A percentile compares a stretch with the other conserved stretches of the same genome.
These are phyloP conservation scores for Archips xylosteana DNA, from an alignment of 2,888 invertebrate species.

Conservation along the genomic window DNA sequence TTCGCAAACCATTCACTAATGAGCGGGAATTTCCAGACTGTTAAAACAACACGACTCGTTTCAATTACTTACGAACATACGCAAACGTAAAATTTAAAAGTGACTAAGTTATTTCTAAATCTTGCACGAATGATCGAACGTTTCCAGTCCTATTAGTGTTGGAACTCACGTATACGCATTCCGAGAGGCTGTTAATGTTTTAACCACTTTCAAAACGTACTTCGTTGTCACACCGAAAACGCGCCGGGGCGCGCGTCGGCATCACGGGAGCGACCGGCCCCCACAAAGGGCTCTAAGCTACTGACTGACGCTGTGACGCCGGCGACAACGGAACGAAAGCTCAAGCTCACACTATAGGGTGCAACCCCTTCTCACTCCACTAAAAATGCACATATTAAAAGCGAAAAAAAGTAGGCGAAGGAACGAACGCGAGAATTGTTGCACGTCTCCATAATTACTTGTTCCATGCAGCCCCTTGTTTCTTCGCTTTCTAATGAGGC, in stretches of 20 bases:
- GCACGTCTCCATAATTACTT: constrained; percentile 60
- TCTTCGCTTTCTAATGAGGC: constrained; percentile 56
- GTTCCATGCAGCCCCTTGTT: constrained; percentile 56
- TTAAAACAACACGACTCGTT: constrained; percentile 18
- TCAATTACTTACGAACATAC: constrained; percentile 18
- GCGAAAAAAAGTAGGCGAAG: constrained; percentile 65
- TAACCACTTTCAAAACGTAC: constrained; percentile 43
- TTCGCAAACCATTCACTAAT: constrained; percentile 18
- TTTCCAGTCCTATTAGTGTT: constrained; percentile 30
- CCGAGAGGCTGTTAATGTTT: constrained; percentile 28
- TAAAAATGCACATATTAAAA: constrained; percentile 77
- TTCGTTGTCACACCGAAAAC: constrained; percentile 36
- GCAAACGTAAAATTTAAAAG: constrained; percentile 1
- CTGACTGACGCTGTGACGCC: constrained; percentile 54
- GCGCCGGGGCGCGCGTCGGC: constrained; percentile 29
- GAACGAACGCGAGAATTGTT: constrained; percentile 71
- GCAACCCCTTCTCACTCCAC: constrained; percentile 63
- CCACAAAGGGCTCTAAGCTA: constrained; percentile 66
- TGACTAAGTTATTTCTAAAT: neutral
- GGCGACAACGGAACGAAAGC: constrained; percentile 62
- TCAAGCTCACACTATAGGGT: constrained; percentile 46
- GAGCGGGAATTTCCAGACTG: constrained; percentile 14
- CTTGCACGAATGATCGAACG: constrained; percentile 26
- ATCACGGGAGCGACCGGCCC: constrained; percentile 65
- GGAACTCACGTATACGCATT: constrained; percentile 35